Evolutionary conservation across 2,113 vertebrate genomes (phyloP).

Genomic region (Pao palembangensis): DNA sequence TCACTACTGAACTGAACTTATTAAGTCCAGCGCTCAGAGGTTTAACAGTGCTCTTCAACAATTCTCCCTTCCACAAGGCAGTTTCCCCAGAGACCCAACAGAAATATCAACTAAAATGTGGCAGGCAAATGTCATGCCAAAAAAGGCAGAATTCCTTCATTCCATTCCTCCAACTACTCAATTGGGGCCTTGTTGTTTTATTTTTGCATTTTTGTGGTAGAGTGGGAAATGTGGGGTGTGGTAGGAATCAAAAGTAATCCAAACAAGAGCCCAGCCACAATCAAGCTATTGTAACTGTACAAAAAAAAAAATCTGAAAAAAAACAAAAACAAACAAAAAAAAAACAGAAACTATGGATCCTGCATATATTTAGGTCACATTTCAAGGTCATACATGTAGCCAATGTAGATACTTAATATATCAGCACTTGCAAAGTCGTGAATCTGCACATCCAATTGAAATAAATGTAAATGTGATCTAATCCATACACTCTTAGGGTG

Average conservation of each 20-base stretch:
- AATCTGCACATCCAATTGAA: not conserved
- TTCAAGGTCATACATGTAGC: not conserved
- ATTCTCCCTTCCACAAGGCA: not conserved
- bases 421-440: not conserved
- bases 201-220: constrained; percentile 59
- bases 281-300: not conserved
- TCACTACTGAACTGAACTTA: not conserved
- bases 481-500: not conserved
- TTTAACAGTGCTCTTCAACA: constrained; percentile 8
- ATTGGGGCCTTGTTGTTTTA: constrained; percentile 55
- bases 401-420: not conserved
- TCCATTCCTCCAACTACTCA: constrained; percentile 41
- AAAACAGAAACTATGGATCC: not conserved
- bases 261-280: constrained; percentile 18
- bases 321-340: not conserved
- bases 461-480: not conserved
- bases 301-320: not conserved
- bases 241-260: constrained; percentile 44
- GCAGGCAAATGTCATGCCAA: constrained; percentile 39
- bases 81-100: constrained; percentile 31
- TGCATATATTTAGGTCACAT: not conserved
- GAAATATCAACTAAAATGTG: constrained; percentile 34
- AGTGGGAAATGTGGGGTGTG: constrained; percentile 37
- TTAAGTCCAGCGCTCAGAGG: not conserved
- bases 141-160: constrained; percentile 59